These are phyloP conservation scores for Andrena camellia DNA, from an alignment of 2,888 invertebrate species.

Conservation along the genomic window DNA sequence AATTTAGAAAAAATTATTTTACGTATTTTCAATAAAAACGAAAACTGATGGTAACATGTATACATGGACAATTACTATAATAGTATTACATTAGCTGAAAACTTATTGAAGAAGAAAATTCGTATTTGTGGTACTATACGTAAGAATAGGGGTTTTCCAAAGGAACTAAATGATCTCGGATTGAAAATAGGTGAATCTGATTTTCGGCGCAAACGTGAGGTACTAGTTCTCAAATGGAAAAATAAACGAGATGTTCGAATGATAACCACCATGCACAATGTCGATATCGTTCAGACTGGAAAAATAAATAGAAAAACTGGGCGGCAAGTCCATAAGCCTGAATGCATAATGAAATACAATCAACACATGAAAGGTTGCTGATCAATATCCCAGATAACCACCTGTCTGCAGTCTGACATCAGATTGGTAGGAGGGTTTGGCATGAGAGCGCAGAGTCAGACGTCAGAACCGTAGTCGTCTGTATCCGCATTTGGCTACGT, in stretches of 20 bases:
- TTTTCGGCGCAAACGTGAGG: conserved; percentile 1
- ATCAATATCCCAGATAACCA: no score
- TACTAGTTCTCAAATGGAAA: not conserved
- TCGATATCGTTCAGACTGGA: not conserved
- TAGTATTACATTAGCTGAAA: not conserved
- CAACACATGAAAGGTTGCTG: not conserved
- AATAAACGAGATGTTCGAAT: conserved; percentile 4
- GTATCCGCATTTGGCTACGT: no score
- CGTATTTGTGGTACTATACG: not conserved
- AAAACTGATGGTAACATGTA: not conserved
- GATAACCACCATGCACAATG: conserved; percentile 11
- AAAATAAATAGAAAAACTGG: not conserved
- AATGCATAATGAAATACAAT: conserved; percentile 9
- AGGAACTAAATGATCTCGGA: not conserved
- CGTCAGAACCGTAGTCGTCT: no score
- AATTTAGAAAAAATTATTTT: not conserved
- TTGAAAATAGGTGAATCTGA: not conserved
- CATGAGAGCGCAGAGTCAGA: no score
- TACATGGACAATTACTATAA: conserved; percentile 12
- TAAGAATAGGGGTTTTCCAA: not conserved
- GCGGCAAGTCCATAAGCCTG: conserved; percentile 8
- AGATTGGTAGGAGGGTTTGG: no score
- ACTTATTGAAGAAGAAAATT: conserved; percentile 1
- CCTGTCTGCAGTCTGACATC: no score
- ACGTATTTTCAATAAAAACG: not conserved